Evolutionary conservation across 2,797 vertebrate genomes (phyloP), one percentile per base, ranked within the genome.

Genomic region (Crax fasciolata): DNA sequence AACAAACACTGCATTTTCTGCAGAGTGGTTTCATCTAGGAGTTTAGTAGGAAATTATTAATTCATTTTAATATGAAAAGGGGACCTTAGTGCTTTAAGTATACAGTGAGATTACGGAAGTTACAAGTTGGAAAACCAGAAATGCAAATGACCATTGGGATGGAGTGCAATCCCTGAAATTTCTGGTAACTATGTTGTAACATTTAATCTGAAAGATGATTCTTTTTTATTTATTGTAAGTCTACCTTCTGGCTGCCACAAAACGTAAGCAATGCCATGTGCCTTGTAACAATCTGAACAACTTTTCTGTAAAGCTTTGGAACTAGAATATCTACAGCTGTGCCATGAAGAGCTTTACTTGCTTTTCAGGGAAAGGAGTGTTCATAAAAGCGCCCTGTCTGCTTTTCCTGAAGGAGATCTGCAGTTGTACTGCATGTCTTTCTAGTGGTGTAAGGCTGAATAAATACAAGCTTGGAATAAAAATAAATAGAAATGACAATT

Each of bases 1-100:
- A 58, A 4, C 1, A 2, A 8, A n/a, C 21, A 2, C 38, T 68
- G 55, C 27, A 1, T 38, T 38, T 52, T 54, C 48, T 41, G 5
- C 61, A 44, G 28, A 59, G 59, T 5, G 2, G 9, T 52, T 81
- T 76, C 44, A 77, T 14, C 19, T 5, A 11, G 10, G 28, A 66
- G 21, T 57, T 74, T 11, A 35, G 43, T 19, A 67, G 67, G 58
- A 85, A 79, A 46, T 79, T 4, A 8, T 15, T 39, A 28, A 48
- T 49, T 61, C 4, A 41, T 79, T 74, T 62, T 30, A 59, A 5
- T 28, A 10, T 11, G 13, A 14, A 51, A 49, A 46, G 20, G 73
- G 55, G 76, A 28, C 27, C 21, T 59, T 6, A 18, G 62, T 48
- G 38, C 58, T 62, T 62, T 27, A 32, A 59, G 3, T 20, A 8